phyloP scores from a whole-genome alignment of 2,113 vertebrate genomes.

The Neopipo cinnamomea region DNA sequence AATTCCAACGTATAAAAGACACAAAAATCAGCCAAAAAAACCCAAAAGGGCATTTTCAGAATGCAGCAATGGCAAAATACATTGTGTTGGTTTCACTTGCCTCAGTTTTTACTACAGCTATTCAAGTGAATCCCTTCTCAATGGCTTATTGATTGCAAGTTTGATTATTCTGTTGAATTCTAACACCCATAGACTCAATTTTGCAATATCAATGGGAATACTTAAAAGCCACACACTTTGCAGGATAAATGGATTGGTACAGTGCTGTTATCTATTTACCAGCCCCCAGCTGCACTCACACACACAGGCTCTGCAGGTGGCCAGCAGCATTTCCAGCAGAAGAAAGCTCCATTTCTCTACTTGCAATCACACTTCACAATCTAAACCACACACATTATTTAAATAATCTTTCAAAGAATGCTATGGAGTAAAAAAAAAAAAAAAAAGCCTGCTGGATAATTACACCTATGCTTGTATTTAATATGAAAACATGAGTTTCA shows the following conservation, averaged over 20 bases:
- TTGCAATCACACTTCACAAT: not conserved
- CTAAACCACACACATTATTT: conserved; percentile 12
- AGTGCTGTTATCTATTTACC: not conserved
- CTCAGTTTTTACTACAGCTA: not conserved
- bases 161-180: conserved; percentile 12
- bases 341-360: not conserved
- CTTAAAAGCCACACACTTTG: not conserved
- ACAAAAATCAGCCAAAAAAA: not conserved
- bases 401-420: conserved; percentile 10
- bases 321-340: not conserved
- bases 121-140: not conserved
- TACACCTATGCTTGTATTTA: not conserved
- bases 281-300: conserved; percentile 3
- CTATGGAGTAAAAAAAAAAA: not conserved
- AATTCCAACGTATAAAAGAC: not conserved
- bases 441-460: not conserved
- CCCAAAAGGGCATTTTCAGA: not conserved
- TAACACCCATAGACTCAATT: not conserved
- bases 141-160: not conserved
- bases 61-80: not conserved
- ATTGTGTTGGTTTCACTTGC: not conserved
- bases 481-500: not conserved
- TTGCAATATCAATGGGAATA: not conserved
- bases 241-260: not conserved
- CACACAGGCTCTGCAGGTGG: not conserved